Percentiles rank a stretch among this genome's conserved stretches.
Conservation (phyloP, 2,797 vertebrate species). For the Phataginus tricuspis region DNA sequence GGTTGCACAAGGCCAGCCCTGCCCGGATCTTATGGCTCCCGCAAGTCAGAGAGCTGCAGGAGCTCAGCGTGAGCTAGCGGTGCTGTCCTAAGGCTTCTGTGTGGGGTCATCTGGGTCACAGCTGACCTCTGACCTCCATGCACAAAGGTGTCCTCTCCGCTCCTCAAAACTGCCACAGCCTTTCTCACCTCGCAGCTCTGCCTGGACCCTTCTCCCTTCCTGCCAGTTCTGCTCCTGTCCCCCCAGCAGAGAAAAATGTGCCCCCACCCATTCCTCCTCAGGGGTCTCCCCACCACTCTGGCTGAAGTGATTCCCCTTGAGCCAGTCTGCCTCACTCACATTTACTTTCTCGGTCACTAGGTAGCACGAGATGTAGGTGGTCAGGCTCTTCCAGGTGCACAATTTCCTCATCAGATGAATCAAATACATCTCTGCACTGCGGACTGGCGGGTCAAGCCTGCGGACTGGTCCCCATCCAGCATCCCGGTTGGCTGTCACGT, state of each 20-base stretch:
- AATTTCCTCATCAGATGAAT: neutral
- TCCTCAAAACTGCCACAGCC: neutral
- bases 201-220: neutral
- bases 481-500: neutral
- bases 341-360: no score
- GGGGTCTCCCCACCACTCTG: accelerated
- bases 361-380: no score
- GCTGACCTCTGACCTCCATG: neutral
- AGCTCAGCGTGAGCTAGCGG: accelerated
- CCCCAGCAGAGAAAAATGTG: no score
- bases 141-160: neutral
- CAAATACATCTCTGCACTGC: neutral
- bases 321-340: no score
- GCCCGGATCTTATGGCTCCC: accelerated
- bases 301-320: neutral
- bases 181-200: neutral
- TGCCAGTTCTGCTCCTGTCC: neutral
- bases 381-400: neutral
- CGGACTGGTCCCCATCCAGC: neutral
- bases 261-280: neutral
- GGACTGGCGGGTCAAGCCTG: neutral
- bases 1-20: neutral
- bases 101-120: neutral
- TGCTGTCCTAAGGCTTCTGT: neutral
- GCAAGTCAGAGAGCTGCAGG: accelerated